Evolutionary conservation across 2,888 invertebrate genomes (phyloP), one percentile per base, ranked within the genome.

Genomic region (Nineta flava): DNA sequence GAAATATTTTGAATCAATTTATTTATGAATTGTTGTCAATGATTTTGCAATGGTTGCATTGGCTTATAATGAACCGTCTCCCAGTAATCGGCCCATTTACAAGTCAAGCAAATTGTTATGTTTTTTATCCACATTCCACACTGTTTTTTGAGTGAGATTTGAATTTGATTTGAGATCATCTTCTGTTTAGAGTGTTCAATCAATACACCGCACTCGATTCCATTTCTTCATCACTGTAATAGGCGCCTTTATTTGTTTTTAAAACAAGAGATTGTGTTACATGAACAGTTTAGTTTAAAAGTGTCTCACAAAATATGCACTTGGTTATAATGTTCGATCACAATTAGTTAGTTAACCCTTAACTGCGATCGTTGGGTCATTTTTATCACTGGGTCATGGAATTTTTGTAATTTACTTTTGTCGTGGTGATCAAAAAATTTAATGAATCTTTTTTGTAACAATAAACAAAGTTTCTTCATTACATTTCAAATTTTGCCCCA

Each of bases 171-270:
- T 26, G 3, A 5, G 26, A 26, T 26, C 26, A 26, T 3, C 26
- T 26, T 26, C 26, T 26, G 26, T 26, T 26, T 7, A 26, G 7
- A 26, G 26, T 26, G 26, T 26, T 26, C 43, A 13, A 16, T 42
- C 16, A 42, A 17, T 35, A 44, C 9, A 34, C 41, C 12, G 32
- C 35, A 31, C 32, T 45, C 19, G 45, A 44, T 13, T 49, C 49
- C 49, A 32, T 45, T 21, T 49, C 45, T 15, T 34, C 49, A 34
- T 49, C 45, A 49, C 49, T 49, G 49, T 32, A 49, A 49, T 44
- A 49, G 44, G 44, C 49, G 49, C 35, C 49, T 49, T 45, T 21
- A 49, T 41, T 42, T 45, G 44, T 40, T 38, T 38, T 7, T 34
- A 15, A n/a, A 47, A 34, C 47, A 47, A 34, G 16, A 47, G 38